phyloP scores from a whole-genome alignment of 2,113 vertebrate genomes.

The Calidris pygmaea region DNA sequence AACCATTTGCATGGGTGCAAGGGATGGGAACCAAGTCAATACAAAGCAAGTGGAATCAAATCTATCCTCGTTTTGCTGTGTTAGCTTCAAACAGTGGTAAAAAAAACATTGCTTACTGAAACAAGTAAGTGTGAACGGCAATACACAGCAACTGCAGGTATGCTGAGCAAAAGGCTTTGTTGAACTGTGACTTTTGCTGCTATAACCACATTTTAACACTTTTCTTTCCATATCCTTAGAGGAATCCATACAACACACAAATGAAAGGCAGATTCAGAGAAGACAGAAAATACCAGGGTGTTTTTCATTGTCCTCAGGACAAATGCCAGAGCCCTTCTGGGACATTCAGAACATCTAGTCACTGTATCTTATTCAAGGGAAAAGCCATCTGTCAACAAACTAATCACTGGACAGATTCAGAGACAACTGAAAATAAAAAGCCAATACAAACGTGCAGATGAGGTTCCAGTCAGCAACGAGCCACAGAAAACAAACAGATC shows the following conservation, averaged over 20 bases:
- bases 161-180: neutral
- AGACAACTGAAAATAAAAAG: constrained; percentile 64
- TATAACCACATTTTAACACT: neutral
- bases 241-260: constrained; percentile 17
- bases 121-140: neutral
- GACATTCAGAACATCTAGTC: constrained; percentile 56
- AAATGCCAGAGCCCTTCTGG: constrained; percentile 40
- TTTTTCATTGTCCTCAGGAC: constrained; percentile 44
- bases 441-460: constrained; percentile 49
- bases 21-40: neutral
- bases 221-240: constrained; percentile 17
- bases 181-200: neutral
- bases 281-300: constrained; percentile 40
- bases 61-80: neutral
- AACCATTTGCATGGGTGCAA: neutral
- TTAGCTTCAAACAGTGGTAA: neutral
- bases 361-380: constrained; percentile 62
- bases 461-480: constrained; percentile 55
- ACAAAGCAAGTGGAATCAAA: constrained; percentile 10
- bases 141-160: neutral
- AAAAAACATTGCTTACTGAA: neutral
- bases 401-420: constrained; percentile 57
- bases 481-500: constrained; percentile 45
- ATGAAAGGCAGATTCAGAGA: constrained; percentile 38
- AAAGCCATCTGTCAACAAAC: constrained; percentile 64